Evolutionary conservation across 2,113 vertebrate species (phyloP), one percentile per base, ranked within the genome.

Genomic region (Myotis brandtii): DNA sequence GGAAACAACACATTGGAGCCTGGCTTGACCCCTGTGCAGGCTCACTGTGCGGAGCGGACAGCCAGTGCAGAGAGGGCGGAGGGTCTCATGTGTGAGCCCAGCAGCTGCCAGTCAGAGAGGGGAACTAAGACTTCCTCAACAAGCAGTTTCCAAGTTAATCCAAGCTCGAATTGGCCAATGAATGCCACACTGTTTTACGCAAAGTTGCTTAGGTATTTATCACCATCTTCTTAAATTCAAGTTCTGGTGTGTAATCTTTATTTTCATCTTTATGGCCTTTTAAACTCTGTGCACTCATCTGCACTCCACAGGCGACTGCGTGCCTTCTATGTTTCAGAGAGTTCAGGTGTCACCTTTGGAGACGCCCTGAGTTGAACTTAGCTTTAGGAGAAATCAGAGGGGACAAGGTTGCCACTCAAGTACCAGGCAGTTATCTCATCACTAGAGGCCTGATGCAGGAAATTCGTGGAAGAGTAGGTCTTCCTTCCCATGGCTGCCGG

Each of bases 241-340:
- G 32, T 32, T 40, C 34, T 83, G 66, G 40, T 23, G 50, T 27
- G 3, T 72, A 20, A 62, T 80, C 56, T 95, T 40, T 18, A 40
- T 54, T 66, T 77, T 56, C 43, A 0, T 89, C 67, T 69, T 50
- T 25, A 13, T 40, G 37, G 46, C 73, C 86, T 88, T 67, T 77
- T 85, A 70, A 54, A 84, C 66, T 75, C 66, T n/a, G 4, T 48
- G 25, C 85, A 48, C 50, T 88, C 32, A 9, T 75, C 70, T 59
- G 43, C 3, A 62, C 21, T 30, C n/a, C n/a, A 43, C 12, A 81
- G 82, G 80, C 66, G 84, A 37, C 43, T 72, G 18, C 4, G 8
- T 83, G 18, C 79, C 94, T 95, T 93, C 43, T 75, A 3, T 34
- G 88, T 91, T 79, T 77, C 77, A 70, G 11, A 86, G 77, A 80